A percentile compares a stretch with the other conserved stretches of the same genome.
These are phyloP conservation scores for Sinonovacula constricta DNA, from an alignment of 1,140 invertebrate species.

Conservation along the genomic window DNA sequence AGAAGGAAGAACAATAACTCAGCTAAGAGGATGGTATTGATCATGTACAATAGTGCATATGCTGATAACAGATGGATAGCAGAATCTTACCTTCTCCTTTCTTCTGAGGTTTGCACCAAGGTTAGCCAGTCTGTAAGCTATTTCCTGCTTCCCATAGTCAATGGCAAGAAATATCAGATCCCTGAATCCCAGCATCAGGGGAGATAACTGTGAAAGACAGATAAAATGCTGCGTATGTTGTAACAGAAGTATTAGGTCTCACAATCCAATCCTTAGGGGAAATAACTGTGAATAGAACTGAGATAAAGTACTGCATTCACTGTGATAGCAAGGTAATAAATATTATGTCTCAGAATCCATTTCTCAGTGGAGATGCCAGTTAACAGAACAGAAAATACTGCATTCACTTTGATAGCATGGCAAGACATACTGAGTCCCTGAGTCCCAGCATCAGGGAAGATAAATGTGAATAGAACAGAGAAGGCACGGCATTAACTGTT, in stretches of 20 bases:
- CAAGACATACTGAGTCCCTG: constrained; percentile 65
- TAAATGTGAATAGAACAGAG: constrained; percentile 51
- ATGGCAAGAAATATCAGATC: constrained; percentile 69
- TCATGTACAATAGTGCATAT: no score
- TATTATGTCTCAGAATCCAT: no score
- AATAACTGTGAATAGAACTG: not conserved
- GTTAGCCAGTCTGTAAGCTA: constrained; percentile 59
- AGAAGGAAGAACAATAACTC: no score
- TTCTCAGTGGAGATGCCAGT: no score
- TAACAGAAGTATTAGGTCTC: no score
- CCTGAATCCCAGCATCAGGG: constrained; percentile 59
- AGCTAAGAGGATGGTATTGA: no score
- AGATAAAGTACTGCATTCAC: constrained; percentile 8
- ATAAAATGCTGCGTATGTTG: constrained; percentile 5
- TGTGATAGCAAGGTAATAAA: no score
- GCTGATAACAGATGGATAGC: no score
- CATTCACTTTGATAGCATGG: no score
- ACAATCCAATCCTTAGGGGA: not conserved
- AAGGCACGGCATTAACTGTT: not conserved
- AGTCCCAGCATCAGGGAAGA: constrained; percentile 59
- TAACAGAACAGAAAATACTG: no score
- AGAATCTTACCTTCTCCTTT: constrained; percentile 57
- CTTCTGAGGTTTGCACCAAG: constrained; percentile 60
- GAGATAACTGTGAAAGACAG: constrained; percentile 52
- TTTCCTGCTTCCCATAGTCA: constrained; percentile 62